Conservation (phyloP, 2,888 invertebrate genomes). For the Brenthis ino region DNA sequence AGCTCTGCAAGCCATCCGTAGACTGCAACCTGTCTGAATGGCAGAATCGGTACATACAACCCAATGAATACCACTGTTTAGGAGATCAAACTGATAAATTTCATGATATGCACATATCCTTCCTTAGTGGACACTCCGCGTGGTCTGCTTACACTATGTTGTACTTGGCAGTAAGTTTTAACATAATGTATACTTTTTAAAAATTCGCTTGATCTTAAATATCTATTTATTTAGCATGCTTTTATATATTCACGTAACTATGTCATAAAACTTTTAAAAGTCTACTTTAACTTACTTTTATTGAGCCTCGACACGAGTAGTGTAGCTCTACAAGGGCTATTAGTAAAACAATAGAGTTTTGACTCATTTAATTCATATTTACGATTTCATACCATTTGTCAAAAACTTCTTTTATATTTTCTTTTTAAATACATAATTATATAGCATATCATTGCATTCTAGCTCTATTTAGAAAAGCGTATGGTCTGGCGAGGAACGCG, state of each 20-base stretch:
- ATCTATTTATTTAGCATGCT: too few relatives aligned
- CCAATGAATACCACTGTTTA: conserved; percentile 85
- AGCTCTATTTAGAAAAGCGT: conserved; percentile 94
- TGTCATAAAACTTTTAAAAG: too few relatives aligned
- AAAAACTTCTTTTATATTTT: too few relatives aligned
- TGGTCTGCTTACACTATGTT: conserved; percentile 93
- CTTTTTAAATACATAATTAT: too few relatives aligned
- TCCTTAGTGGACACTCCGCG: conserved; percentile 95
- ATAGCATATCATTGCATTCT: conserved; percentile 33
- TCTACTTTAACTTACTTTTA: too few relatives aligned
- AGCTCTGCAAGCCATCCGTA: conserved; percentile 91
- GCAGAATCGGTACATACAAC: conserved; percentile 84
- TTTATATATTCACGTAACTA: too few relatives aligned
- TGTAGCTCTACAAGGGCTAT: too few relatives aligned
- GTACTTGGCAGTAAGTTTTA: conserved; percentile 89
- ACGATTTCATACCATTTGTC: too few relatives aligned
- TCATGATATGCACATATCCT: conserved; percentile 90
- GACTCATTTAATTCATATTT: too few relatives aligned
- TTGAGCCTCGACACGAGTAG: too few relatives aligned
- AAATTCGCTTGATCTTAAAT: too few relatives aligned
- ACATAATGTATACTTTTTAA: neutral
- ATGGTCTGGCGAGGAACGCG: conserved; percentile 90
- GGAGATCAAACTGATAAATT: conserved; percentile 72
- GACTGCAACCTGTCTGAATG: conserved; percentile 82
- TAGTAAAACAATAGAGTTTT: too few relatives aligned